Base-by-base conservation (phyloP, 1,140 invertebrate genomes). In the Myzus persicae region DNA sequence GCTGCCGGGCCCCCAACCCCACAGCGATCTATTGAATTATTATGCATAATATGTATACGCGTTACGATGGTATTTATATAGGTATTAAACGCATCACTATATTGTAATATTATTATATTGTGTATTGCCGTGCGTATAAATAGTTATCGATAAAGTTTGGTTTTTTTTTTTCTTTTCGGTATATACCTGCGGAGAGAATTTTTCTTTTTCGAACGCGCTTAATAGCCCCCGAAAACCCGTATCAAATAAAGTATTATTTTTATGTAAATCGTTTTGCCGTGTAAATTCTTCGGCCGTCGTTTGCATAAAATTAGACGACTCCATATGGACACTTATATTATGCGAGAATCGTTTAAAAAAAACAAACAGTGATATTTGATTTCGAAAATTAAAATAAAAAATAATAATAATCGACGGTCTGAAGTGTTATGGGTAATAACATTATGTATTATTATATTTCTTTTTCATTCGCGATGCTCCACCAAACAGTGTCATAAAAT, bases 241-340 rank as follows among this genome's bases (percentile, higher is more conserved):
- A 89, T 89, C 88, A 36, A 89, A 89, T 89, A 89, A 89, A 89
- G 88, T 54, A 89, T 89, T 89, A 46, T 51, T 89, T 89, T 51
- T 54, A 89, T 89, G 88, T 54, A 89, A 89, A 89, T 89, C 48
- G 88, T 89, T 54, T 22, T 89, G 88, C 46, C 36, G 85, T 88
- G 87, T 51, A 48, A 38, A 88, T 88, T 88, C 87, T 20, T 38
- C 87, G 46, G 24, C 36, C 38, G 51, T 90, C 51, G 51, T 90
- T 90, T 67, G 89, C 51, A 67, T 90, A 90, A 90, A 90, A 90
- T 90, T 42, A 42, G 26, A 90, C 46, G 46, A 89, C 87, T 48
- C 24, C 51, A 40, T 40, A n/a, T 67, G 59, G 51, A 59, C 51
- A 31, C 38, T 48, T 48, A 48, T 51, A 51, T 51, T 88, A 5